Conservation (phyloP, 2,797 vertebrate species). For the Serranus cabrilla region DNA sequence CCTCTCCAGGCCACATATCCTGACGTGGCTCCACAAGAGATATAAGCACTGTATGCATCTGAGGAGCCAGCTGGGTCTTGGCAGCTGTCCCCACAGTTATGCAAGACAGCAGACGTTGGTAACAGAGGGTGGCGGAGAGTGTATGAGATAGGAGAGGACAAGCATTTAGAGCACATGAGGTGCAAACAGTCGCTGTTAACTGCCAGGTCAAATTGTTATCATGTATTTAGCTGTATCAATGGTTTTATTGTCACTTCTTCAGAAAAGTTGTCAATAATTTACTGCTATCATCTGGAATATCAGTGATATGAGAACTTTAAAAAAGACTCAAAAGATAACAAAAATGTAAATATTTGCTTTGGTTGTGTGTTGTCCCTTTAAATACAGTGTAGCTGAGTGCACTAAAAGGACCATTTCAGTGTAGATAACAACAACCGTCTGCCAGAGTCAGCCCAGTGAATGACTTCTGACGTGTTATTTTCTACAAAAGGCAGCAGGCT, state of each 20-base stretch:
- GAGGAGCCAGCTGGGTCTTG: conserved; percentile 67
- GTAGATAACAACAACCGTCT: conserved; percentile 46
- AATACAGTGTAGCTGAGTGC: conserved; percentile 28
- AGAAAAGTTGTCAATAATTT: not conserved
- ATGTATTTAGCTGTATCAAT: conserved; percentile 6
- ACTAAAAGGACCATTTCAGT: conserved; percentile 33
- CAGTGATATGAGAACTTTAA: not conserved
- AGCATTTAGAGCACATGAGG: conserved; percentile 34
- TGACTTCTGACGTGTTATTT: conserved; percentile 49
- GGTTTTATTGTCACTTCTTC: conserved; percentile 2
- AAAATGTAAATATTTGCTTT: conserved; percentile 9
- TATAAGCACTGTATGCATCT: conserved; percentile 38
- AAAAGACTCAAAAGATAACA: not conserved
- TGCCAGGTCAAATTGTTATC: conserved; percentile 28
- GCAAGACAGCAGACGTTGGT: conserved; percentile 62
- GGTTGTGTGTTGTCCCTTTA: conserved; percentile 33
- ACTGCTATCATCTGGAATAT: not conserved
- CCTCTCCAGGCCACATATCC: conserved; percentile 24
- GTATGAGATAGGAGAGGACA: conserved; percentile 23
- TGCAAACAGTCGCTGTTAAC: conserved; percentile 50
- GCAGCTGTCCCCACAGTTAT: conserved; percentile 71
- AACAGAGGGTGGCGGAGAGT: conserved; percentile 32
- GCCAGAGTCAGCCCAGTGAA: conserved; percentile 42
- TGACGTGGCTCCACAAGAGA: conserved; percentile 33
- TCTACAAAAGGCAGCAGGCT: conserved; percentile 38